A percentile compares a stretch with the other conserved stretches of the same genome.
Evolutionary conservation across 2,888 invertebrate genomes (phyloP).

Genomic region (Pyrgus malvae): DNA sequence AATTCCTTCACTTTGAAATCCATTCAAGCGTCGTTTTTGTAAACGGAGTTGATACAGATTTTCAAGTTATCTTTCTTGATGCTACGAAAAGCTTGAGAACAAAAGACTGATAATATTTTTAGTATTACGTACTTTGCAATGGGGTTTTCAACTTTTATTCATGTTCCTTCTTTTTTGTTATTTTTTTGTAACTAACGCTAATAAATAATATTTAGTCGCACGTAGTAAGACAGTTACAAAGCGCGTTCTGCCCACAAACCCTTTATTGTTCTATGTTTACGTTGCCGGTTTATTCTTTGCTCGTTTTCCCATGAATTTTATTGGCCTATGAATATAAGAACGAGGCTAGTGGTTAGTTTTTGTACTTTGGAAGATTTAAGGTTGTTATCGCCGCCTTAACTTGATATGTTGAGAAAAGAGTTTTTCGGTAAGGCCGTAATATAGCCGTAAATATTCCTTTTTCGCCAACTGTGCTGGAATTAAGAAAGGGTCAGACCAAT

Average conservation of each 20-base stretch:
- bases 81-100: too few species aligned
- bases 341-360: conserved; percentile 14
- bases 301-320: conserved; percentile 28
- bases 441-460: too few species aligned
- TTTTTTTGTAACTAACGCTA: not conserved
- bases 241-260: conserved; percentile 19
- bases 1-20: too few species aligned
- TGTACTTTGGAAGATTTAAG: conserved; percentile 15
- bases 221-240: not conserved
- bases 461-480: too few species aligned
- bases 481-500: too few species aligned
- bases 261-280: conserved; percentile 26
- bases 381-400: conserved; percentile 8
- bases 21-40: too few species aligned
- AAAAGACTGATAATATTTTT: too few species aligned
- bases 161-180: too few species aligned
- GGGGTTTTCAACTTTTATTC: too few species aligned
- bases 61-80: too few species aligned
- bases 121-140: too few species aligned
- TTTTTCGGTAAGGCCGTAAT: not conserved
- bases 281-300: conserved; percentile 26
- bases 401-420: not conserved
- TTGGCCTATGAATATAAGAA: conserved; percentile 26
- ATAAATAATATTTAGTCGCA: not conserved
- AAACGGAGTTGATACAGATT: too few species aligned